phyloP scores from a whole-genome alignment of 2,888 invertebrate genomes.

The Caenorhabditis sp. region DNA sequence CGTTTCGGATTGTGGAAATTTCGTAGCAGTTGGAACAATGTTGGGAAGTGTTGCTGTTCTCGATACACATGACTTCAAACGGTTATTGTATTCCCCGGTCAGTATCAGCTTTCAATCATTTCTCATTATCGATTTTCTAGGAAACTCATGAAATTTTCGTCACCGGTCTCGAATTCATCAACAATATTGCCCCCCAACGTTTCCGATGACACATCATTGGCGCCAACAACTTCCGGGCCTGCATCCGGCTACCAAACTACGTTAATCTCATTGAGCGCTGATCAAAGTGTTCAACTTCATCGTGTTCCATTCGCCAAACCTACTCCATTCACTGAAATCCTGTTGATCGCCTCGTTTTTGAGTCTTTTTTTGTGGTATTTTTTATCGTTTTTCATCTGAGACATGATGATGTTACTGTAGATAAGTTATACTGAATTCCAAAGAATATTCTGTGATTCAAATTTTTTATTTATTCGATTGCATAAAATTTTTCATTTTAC shows the following conservation, averaged over 20 bases:
- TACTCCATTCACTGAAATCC: slow-evolving; percentile 34
- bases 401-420: too few relatives aligned
- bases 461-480: not conserved
- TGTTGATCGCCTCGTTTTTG: slow-evolving; percentile 38
- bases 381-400: slow-evolving; percentile 16
- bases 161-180: slow-evolving; percentile 89
- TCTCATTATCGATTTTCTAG: slow-evolving; percentile 2
- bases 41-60: slow-evolving; percentile 69
- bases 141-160: slow-evolving; percentile 88
- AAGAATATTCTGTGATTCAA: not conserved
- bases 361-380: slow-evolving; percentile 37
- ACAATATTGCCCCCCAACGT: slow-evolving; percentile 32
- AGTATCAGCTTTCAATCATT: not conserved
- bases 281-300: slow-evolving; percentile 65
- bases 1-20: slow-evolving; percentile 83
- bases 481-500: not conserved
- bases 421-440: too few relatives aligned
- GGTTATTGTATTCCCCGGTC: slow-evolving; percentile 31
- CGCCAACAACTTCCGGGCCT: slow-evolving; percentile 47
- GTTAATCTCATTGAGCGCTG: slow-evolving; percentile 67
- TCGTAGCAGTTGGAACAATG: slow-evolving; percentile 79
- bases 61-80: slow-evolving; percentile 50
- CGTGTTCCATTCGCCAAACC: slow-evolving; percentile 40
- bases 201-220: slow-evolving; percentile 4
- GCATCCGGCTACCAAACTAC: slow-evolving; percentile 50